A percentile compares a stretch with the other conserved stretches of the same genome.
Evolutionary conservation across 2,888 invertebrate genomes (phyloP).

Genomic region (Desoria tigrina): DNA sequence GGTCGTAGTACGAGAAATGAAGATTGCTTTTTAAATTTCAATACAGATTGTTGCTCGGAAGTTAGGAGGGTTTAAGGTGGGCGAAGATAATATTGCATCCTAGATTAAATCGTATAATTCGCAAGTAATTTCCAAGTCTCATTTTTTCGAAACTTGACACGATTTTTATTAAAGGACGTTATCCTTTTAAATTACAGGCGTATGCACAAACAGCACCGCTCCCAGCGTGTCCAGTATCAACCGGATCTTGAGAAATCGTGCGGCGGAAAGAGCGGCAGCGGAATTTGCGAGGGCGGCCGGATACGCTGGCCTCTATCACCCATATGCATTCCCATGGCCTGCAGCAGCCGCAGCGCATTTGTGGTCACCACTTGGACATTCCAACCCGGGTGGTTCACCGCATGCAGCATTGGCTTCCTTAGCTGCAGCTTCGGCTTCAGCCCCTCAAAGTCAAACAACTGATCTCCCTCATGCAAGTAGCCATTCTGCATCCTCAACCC

Average conservation of each 20-base stretch:
- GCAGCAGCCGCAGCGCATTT: constrained; percentile 57
- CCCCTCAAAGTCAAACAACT: constrained; percentile 57
- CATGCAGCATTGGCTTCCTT: constrained; percentile 45
- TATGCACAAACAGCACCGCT: constrained; percentile 91
- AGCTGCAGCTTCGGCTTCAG: constrained; percentile 45
- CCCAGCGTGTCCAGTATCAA: constrained; percentile 97
- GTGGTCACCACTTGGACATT: constrained; percentile 61
- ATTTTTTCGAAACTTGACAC: too few species aligned
- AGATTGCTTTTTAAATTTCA: too few species aligned
- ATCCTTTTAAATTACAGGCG: constrained; percentile 65
- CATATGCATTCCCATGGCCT: constrained; percentile 63
- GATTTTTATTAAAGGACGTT: too few species aligned
- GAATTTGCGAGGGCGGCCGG: constrained; percentile 92
- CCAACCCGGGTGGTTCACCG: constrained; percentile 59
- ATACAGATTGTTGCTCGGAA: too few species aligned
- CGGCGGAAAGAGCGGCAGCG: constrained; percentile 92
- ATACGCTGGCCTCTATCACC: constrained; percentile 80
- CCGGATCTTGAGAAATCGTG: constrained; percentile 90
- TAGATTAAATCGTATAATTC: too few species aligned
- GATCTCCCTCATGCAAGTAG: constrained; percentile 55
- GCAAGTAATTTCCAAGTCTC: too few species aligned
- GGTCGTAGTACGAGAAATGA: too few species aligned
- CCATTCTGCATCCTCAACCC: constrained; percentile 51
- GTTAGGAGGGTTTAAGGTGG: too few species aligned
- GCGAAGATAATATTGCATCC: too few species aligned